phyloP scores from a whole-genome alignment of 2,888 invertebrate genomes.

The Conus canariensis region DNA sequence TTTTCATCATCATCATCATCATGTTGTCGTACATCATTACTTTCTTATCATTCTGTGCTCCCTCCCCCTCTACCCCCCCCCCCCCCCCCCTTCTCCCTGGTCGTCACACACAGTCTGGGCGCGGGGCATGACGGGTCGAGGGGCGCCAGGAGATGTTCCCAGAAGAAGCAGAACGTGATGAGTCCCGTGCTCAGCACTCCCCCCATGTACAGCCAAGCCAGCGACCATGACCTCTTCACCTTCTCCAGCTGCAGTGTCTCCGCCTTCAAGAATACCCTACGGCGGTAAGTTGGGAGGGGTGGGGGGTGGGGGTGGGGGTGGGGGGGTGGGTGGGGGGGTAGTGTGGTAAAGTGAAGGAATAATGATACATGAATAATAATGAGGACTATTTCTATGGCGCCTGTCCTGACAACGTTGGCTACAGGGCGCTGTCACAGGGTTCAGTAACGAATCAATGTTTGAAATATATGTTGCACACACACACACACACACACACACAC shows the following conservation, averaged over 20 bases:
- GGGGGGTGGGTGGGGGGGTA: no score
- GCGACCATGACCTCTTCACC: neutral
- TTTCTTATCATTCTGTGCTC: neutral
- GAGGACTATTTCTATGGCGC: no score
- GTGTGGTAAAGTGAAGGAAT: no score
- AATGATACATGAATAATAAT: no score
- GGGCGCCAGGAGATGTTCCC: neutral
- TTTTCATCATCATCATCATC: no score
- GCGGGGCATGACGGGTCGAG: neutral
- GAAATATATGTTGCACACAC: no score
- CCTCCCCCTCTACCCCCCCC: neutral
- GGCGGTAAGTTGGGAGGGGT: neutral
- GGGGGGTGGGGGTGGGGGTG: no score
- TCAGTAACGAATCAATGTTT: no score
- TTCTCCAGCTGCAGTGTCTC: slow-evolving; percentile 34
- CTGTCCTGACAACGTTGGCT: no score
- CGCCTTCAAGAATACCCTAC: slow-evolving; percentile 20
- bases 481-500: no score
- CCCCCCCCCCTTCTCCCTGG: neutral
- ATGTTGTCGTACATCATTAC: no score
- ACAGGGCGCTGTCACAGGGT: no score
- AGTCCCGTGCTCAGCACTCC: slow-evolving; percentile 5
- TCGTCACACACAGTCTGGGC: neutral
- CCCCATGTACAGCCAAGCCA: neutral
- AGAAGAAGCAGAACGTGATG: neutral